phyloP scores from a whole-genome alignment of 2,888 invertebrate genomes.

The Lissonota sp. region DNA sequence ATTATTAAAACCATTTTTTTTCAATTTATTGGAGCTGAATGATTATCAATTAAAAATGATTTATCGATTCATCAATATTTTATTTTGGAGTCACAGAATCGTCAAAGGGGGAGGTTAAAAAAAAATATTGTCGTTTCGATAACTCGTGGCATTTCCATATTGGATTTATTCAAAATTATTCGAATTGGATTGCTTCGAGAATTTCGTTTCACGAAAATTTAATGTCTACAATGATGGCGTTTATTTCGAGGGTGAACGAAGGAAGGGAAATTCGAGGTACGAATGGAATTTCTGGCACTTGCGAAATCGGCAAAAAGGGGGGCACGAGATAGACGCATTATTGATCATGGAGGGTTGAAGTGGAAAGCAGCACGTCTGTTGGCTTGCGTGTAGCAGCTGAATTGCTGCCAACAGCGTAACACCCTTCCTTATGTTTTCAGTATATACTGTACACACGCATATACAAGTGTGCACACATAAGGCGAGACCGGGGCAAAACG shows the following conservation, averaged over 20 bases:
- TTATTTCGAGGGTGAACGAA: background rate
- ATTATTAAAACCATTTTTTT: too few species aligned
- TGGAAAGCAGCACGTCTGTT: constrained; percentile 59
- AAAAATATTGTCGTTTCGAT: too few species aligned
- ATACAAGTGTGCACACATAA: background rate
- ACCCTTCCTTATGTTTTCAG: constrained; percentile 65
- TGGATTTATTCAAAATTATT: too few species aligned
- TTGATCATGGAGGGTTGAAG: constrained; percentile 73
- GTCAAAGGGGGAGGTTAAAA: too few species aligned
- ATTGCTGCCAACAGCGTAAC: constrained; percentile 52
- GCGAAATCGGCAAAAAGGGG: constrained; percentile 51
- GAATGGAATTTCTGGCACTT: constrained; percentile 60
- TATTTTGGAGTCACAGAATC: too few species aligned
- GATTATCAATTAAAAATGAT: too few species aligned
- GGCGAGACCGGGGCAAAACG: too few species aligned
- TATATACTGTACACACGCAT: background rate
- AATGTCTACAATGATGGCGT: background rate
- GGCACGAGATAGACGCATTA: constrained; percentile 66
- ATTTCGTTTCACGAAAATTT: too few species aligned
- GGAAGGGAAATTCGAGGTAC: constrained; percentile 7
- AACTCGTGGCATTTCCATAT: too few species aligned
- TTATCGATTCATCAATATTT: too few species aligned
- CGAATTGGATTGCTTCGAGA: too few species aligned
- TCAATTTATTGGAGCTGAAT: too few species aligned
- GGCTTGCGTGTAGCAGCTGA: constrained; percentile 70